Base-by-base conservation (phyloP, 2,888 invertebrate species). In the Lepidochrysops patricia region DNA sequence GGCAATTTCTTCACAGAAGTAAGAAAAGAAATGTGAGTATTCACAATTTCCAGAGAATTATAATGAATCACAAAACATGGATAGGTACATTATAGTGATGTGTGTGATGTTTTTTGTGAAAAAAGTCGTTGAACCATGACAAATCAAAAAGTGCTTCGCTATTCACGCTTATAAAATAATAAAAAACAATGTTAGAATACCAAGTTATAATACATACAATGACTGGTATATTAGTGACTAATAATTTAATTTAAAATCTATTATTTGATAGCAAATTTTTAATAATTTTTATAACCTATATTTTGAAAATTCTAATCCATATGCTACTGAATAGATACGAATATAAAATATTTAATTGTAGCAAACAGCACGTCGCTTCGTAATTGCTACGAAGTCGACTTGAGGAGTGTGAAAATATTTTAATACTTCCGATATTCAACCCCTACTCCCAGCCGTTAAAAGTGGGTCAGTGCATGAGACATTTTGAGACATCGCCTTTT, bases 401-500 rank as follows among this genome's bases (percentile, higher is more conserved):
- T 4, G n/a, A 32, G 32, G 48, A 26, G 32, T 52, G 27, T 26
- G 52, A 27, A 52, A 26, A 15, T 52, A 27, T 26, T 52, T 27
- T 27, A 52, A 15, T 52, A 3, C 1, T 27, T 52, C 27, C 52
- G 26, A 52, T 13, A 27, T 2, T 12, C 29, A 32, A 50, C 25
- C 29, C 23, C 25, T 25, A 37, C n/a, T 1, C 50, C 56, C 54
- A 48, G 50, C 15, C 19, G 52, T 43, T 56, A 73, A 71, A 85
- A 83, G 80, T 80, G 75, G 82, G 83, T 82, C 81, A 83, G 76
- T 81, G 82, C 82, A 83, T 79, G 79, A 80, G 80, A 85, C 79
- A 76, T 77, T 79, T 77, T 80, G 77, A 83, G 83, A 86, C 82
- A 80, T 81, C 79, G 81, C 76, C 67, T 75, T 72, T 67, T 72